Evolutionary conservation across 2,888 invertebrate genomes (phyloP), one percentile per base, ranked within the genome.

Genomic region (Macrophya annulata): DNA sequence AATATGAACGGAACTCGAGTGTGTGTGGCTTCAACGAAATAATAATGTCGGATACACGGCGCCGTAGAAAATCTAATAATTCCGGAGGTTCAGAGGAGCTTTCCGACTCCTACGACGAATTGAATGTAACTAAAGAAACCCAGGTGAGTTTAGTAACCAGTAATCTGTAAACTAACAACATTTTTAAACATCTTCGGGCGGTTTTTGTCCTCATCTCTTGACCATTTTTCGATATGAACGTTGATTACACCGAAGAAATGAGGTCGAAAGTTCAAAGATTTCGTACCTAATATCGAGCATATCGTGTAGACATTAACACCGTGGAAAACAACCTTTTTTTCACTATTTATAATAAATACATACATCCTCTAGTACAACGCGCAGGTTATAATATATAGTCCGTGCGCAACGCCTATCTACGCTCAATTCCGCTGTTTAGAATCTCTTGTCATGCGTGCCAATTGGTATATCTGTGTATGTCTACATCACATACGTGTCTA

Each of bases 21-120:
- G 68, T 71, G 83, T 83, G 83, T 83, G 68, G 71, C 68, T 83
- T 83, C 68, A 68, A n/a, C 68, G 83, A 83, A 83, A 65, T 83
- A 83, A 83, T 68, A 81, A 93, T 93, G 93, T 92, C 93, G 87
- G 93, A 93, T 87, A 89, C 89, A 72, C 83, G 88, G 86, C 93
- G 93, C 88, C 93, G 93, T 86, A 90, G 92, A 86, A 92, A 91
- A 87, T 91, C 91, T 51, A 88, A 90, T 85, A 90, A 92, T 84
- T 93, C 93, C 65, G 91, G 91, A 43, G 92, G 90, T 84, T 93
- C 93, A 15, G 93, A 93, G 86, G 93, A 93, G 87, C 89, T 92
- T 12, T 93, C 93, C 21, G 93, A 92, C 65, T 93, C 93, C 17
- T 91, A 89, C 87, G 93, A 93, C 45, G 93, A 93, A 71, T 88